Evolutionary conservation across 2,797 vertebrate genomes (phyloP).

Genomic region (Thripadectes ignobilis): DNA sequence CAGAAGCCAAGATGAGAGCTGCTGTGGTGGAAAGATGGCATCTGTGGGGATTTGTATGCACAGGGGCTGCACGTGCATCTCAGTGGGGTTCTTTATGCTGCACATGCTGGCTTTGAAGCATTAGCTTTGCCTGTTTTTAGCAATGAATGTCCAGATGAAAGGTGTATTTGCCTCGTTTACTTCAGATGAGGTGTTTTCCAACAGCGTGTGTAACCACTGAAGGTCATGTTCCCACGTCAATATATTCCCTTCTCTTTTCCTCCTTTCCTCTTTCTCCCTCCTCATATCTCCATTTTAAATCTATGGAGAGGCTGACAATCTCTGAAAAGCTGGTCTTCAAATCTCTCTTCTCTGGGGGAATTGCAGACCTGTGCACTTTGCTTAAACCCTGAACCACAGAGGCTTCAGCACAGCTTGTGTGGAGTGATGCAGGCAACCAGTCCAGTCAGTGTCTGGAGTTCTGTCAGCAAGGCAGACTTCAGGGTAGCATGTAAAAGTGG

Average conservation of each 20-base stretch:
- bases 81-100: rapidly evolving
- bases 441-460: not conserved
- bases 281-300: not conserved
- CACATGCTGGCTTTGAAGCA: not conserved
- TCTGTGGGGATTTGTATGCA: not conserved
- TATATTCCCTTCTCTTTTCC: not conserved
- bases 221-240: not conserved
- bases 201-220: not conserved
- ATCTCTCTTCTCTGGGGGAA: not conserved
- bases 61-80: not conserved
- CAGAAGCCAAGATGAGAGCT: not conserved
- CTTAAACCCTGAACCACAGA: rapidly evolving
- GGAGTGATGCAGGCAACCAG: rapidly evolving
- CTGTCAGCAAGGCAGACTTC: not conserved
- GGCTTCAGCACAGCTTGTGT: rapidly evolving
- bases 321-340: not conserved
- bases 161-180: not conserved
- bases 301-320: not conserved
- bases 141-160: too few species aligned
- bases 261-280: not conserved
- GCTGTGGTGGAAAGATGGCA: not conserved
- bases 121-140: not conserved
- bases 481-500: not conserved
- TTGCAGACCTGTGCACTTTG: not conserved
- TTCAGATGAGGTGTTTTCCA: not conserved